Conservation (phyloP, 1,140 invertebrate species). For the Penaeus japonicus region DNA sequence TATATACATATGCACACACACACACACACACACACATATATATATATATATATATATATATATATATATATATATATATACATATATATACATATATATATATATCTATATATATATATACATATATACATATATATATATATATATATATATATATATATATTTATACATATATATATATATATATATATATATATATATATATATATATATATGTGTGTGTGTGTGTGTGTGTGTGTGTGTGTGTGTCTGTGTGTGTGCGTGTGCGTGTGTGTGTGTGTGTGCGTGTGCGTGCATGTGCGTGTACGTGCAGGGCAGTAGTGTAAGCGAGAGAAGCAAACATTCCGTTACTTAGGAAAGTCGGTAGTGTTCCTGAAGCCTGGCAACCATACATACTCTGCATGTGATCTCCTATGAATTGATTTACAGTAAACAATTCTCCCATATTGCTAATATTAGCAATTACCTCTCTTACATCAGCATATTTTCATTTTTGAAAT, state of each 20-base stretch:
- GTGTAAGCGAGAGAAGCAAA: too few relatives aligned
- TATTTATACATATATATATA: not conserved
- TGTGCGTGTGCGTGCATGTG: not conserved
- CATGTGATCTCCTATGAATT: too few relatives aligned
- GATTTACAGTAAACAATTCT: too few relatives aligned
- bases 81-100: not conserved
- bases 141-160: not conserved
- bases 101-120: not conserved
- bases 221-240: slow-evolving; percentile 14
- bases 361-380: too few relatives aligned
- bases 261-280: not conserved
- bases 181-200: not conserved
- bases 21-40: not conserved
- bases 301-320: too few relatives aligned
- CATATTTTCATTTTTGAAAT: too few relatives aligned
- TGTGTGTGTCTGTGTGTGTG: not conserved
- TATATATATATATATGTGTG: not conserved
- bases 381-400: too few relatives aligned
- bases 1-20: slow-evolving; percentile 6
- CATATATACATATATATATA: not conserved
- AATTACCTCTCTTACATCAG: too few relatives aligned
- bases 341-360: too few relatives aligned
- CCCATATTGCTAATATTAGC: too few relatives aligned
- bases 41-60: not conserved
- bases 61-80: not conserved